Conservation (phyloP, 2,113 vertebrate species). For the Neodontobutis hainanensis region DNA sequence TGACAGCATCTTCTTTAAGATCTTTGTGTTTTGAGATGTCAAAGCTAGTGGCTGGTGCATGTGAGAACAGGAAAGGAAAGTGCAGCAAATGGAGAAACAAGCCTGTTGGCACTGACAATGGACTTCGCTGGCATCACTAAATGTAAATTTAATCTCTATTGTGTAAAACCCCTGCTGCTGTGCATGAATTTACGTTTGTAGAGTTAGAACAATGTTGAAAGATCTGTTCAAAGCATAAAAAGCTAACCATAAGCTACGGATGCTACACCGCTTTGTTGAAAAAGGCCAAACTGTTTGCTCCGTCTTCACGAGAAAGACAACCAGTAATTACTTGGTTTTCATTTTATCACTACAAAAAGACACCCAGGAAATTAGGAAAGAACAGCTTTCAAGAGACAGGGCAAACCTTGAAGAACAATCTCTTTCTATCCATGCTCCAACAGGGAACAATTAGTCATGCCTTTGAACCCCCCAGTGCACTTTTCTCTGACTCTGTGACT, state of each 20-base stretch:
- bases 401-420: constrained; percentile 24
- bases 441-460: constrained; percentile 48
- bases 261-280: neutral
- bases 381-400: constrained; percentile 24
- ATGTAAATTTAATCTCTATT: constrained; percentile 30
- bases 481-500: constrained; percentile 18
- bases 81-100: neutral
- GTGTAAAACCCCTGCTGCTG: constrained; percentile 8
- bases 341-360: neutral
- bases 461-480: constrained; percentile 31
- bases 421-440: constrained; percentile 31
- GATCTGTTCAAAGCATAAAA: constrained; percentile 13
- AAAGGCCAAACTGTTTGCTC: neutral
- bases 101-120: constrained; percentile 36
- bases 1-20: no score
- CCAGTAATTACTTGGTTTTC: neutral
- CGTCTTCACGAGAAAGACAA: neutral
- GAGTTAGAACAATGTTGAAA: neutral
- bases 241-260: constrained; percentile 7
- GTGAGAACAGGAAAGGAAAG: no score
- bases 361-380: constrained; percentile 4
- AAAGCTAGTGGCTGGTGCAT: no score
- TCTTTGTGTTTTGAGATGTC: no score
- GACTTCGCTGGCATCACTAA: constrained; percentile 7
- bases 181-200: constrained; percentile 44